phyloP scores from a whole-genome alignment of 2,113 vertebrate genomes.

The Agapornis roseicollis region DNA sequence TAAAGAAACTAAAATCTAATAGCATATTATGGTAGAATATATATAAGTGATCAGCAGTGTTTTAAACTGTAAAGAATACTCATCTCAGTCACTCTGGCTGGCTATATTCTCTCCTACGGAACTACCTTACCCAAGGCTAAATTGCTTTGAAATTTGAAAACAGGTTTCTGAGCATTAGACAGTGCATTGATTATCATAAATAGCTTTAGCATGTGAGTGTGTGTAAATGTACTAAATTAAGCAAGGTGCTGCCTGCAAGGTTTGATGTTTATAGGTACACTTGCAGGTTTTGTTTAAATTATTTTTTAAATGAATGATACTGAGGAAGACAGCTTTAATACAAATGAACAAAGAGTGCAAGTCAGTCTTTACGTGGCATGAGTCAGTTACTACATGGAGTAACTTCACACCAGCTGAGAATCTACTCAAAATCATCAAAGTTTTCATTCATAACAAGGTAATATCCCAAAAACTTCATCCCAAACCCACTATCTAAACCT shows the following conservation, averaged over 20 bases:
- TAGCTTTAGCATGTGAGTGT: neutral
- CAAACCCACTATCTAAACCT: neutral
- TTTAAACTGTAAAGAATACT: slow-evolving; percentile 51
- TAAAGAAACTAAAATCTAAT: slow-evolving; percentile 66
- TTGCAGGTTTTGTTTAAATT: neutral
- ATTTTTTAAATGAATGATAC: neutral
- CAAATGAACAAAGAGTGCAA: neutral
- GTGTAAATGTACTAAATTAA: neutral
- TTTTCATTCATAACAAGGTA: neutral
- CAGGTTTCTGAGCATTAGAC: slow-evolving; percentile 22
- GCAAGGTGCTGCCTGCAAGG: neutral
- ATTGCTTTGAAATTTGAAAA: slow-evolving; percentile 41
- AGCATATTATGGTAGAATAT: slow-evolving; percentile 36
- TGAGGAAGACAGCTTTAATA: neutral
- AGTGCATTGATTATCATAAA: slow-evolving; percentile 12
- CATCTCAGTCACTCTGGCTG: neutral
- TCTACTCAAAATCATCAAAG: neutral
- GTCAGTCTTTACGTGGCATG: neutral
- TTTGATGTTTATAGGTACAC: slow-evolving; percentile 24
- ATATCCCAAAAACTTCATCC: neutral
- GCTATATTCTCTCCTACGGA: slow-evolving; percentile 9
- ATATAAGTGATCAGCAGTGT: slow-evolving; percentile 44
- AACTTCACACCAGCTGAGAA: neutral
- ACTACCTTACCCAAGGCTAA: slow-evolving; percentile 31
- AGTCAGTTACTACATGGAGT: neutral